These are phyloP conservation scores for Aplysia californica DNA, from an alignment of 1,140 invertebrate species.

Conservation along the genomic window DNA sequence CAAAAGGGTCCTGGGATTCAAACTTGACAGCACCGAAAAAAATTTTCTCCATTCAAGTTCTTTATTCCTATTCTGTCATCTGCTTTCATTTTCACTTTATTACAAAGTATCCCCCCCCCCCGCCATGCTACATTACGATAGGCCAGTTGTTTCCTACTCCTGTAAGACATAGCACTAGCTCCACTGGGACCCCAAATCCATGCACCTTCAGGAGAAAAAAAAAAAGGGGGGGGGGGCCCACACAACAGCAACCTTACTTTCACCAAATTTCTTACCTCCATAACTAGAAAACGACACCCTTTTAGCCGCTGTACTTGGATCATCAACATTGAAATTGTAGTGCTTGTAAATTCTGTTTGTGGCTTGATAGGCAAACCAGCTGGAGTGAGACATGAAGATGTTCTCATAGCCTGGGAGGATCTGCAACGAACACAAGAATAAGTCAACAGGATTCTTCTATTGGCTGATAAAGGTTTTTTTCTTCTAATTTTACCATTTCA, in stretches of 20 bases:
- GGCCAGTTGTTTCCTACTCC: too few relatives aligned
- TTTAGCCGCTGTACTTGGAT: constrained; percentile 46
- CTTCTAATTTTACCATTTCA: background rate
- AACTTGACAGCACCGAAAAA: too few relatives aligned
- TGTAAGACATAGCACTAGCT: too few relatives aligned
- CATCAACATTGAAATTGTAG: constrained; percentile 62
- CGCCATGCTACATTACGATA: too few relatives aligned
- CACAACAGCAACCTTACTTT: too few relatives aligned
- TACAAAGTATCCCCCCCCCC: too few relatives aligned
- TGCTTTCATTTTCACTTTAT: too few relatives aligned
- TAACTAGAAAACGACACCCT: constrained; percentile 63
- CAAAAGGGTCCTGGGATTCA: too few relatives aligned
- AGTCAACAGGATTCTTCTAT: background rate
- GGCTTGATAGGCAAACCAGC: constrained; percentile 63
- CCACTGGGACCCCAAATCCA: too few relatives aligned
- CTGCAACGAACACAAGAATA: constrained; percentile 36
- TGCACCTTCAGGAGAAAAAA: too few relatives aligned
- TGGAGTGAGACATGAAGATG: constrained; percentile 64
- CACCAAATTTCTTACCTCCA: constrained; percentile 49
- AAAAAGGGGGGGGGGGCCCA: too few relatives aligned
- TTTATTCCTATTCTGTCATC: too few relatives aligned
- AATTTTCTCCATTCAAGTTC: background rate
- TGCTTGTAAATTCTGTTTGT: constrained; percentile 66
- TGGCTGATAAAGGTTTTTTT: background rate
- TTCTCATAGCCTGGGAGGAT: constrained; percentile 59